Conservation (phyloP, 2,888 invertebrate genomes). For the Sphaerophoria rueppellii region DNA sequence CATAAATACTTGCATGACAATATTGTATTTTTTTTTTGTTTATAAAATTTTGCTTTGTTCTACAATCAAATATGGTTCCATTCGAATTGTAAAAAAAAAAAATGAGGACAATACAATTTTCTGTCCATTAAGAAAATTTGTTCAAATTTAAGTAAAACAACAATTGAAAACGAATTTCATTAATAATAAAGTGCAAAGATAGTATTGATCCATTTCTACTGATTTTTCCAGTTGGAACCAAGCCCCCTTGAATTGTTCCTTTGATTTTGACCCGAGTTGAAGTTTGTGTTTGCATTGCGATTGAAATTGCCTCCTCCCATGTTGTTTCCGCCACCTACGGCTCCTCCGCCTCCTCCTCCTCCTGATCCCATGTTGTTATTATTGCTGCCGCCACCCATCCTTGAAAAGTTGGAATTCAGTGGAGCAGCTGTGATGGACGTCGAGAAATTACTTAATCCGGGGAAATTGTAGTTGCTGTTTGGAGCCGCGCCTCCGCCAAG, state of each 20-base stretch:
- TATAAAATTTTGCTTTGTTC: too few species aligned
- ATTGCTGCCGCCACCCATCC: constrained; percentile 1
- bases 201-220: constrained; percentile 19
- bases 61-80: too few species aligned
- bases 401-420: constrained; percentile 12
- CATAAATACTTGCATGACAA: too few species aligned
- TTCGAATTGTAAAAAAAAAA: too few species aligned
- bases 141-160: too few species aligned
- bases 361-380: too few species aligned
- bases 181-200: not conserved
- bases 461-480: constrained; percentile 12
- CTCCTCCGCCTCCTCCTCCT: constrained; percentile 4
- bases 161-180: not conserved
- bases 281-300: constrained; percentile 14
- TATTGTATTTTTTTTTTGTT: too few species aligned
- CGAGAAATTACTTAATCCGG: constrained; percentile 41
- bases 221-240: constrained; percentile 63
- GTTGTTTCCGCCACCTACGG: constrained; percentile 9
- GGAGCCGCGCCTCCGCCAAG: not conserved
- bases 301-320: constrained; percentile 28
- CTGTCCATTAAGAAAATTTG: too few species aligned
- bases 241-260: constrained; percentile 16
- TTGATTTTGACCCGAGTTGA: constrained; percentile 17
- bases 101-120: too few species aligned
- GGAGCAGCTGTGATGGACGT: constrained; percentile 5